Evolutionary conservation across 2,797 vertebrate genomes (phyloP).

Genomic region (Carduelis carduelis): DNA sequence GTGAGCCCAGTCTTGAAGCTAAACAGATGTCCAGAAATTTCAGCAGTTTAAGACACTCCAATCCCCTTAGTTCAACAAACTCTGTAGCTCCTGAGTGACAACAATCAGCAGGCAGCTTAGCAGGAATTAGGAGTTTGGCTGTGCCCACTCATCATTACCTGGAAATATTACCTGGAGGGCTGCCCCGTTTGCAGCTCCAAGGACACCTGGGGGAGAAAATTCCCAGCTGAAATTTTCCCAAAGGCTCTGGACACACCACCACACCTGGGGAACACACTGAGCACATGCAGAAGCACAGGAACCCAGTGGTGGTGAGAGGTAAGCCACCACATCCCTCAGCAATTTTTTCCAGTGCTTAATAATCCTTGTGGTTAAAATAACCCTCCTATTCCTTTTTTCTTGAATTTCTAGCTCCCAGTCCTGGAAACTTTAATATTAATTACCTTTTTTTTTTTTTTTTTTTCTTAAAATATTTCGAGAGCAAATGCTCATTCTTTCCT

Average conservation of each 20-base stretch:
- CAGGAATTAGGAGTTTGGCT: not conserved
- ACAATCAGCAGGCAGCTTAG: not conserved
- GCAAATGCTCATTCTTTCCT: not conserved
- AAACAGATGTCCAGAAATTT: not conserved
- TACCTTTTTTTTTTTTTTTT: not conserved
- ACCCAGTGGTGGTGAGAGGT: not conserved
- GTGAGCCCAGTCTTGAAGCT: not conserved
- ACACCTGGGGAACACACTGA: rapidly evolving
- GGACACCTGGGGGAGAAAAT: not conserved
- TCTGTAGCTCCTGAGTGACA: not conserved
- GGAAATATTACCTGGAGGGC: not conserved
- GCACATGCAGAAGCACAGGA: not conserved
- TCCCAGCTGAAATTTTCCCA: not conserved
- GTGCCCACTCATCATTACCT: not conserved
- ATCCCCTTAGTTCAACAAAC: not conserved
- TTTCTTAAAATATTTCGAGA: not conserved
- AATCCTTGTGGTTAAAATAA: not conserved
- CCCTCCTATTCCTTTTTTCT: not conserved
- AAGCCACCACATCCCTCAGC: not conserved
- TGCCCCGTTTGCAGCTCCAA: not conserved
- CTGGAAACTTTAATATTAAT: not conserved
- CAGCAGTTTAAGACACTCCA: not conserved
- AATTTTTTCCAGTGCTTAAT: not conserved
- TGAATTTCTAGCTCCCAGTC: not conserved
- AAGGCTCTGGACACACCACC: not conserved